These are phyloP conservation scores for Drosophila vallismaia DNA, from an alignment of 2,888 invertebrate species.

Conservation along the genomic window DNA sequence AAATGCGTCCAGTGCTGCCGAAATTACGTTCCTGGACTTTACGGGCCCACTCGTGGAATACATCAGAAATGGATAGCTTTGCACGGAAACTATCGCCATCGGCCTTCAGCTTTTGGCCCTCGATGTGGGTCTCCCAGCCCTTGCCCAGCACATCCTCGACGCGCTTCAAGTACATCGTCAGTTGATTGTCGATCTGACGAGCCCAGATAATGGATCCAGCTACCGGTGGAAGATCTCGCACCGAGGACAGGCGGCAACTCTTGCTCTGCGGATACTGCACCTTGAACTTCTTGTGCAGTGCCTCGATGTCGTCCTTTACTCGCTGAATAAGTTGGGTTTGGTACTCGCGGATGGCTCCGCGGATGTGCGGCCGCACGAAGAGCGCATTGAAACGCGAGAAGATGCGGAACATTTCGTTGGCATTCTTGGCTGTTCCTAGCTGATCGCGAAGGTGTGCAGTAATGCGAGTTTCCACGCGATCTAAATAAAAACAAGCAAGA, in stretches of 20 bases:
- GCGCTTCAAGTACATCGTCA: conserved; percentile 96
- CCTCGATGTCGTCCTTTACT: conserved; percentile 99
- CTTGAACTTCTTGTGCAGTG: conserved; percentile 99
- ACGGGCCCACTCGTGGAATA: conserved; percentile 99
- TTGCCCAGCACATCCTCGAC: conserved; percentile 99
- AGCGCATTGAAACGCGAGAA: conserved; percentile 99
- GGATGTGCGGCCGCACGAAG: conserved; percentile 99
- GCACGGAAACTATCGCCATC: conserved; percentile 99
- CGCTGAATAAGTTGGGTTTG: conserved; percentile 99
- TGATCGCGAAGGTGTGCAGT: conserved; percentile 99
- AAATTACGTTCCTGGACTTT: conserved; percentile 97
- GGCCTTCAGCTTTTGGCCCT: conserved; percentile 98
- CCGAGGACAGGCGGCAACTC: conserved; percentile 94
- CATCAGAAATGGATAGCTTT: conserved; percentile 97
- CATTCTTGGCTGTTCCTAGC: conserved; percentile 98
- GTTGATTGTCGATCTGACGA: conserved; percentile 98
- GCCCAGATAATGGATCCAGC: conserved; percentile 99
- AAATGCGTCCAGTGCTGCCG: conserved; percentile 96
- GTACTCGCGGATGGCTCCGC: conserved; percentile 99
- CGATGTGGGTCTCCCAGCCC: conserved; percentile 99
- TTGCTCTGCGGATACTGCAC: conserved; percentile 98
- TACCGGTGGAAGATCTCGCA: conserved; percentile 97
- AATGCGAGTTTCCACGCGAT: conserved; percentile 98
- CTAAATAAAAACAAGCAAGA: conserved; percentile 77
- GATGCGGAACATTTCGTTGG: conserved; percentile 99